Evolutionary conservation across 2,797 vertebrate species (phyloP).

Genomic region (Coendou prehensilis): DNA sequence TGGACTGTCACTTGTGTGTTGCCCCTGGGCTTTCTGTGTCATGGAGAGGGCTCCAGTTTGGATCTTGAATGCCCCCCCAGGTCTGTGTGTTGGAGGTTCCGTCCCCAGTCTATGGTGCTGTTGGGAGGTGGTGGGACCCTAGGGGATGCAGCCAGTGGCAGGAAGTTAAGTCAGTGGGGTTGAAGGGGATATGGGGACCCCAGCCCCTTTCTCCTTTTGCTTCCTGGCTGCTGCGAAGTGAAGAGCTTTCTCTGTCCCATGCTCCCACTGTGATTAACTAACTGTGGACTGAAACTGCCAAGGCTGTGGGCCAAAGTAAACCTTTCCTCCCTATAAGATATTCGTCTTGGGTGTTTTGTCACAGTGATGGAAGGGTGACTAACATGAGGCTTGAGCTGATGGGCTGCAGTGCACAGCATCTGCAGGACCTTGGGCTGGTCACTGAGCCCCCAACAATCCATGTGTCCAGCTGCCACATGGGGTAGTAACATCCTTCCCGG

Average conservation of each 20-base stretch:
- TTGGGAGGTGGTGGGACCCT: neutral
- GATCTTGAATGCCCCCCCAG: neutral
- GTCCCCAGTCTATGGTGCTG: neutral
- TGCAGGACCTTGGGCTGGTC: neutral
- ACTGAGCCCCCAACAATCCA: neutral
- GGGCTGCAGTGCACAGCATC: no score
- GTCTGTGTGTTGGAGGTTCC: neutral
- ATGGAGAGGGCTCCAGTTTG: neutral
- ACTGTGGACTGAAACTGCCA: neutral
- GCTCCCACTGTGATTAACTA: neutral
- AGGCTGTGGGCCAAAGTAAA: neutral
- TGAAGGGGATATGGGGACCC: no score
- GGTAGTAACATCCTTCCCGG: neutral
- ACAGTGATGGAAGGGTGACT: neutral
- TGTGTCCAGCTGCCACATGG: neutral
- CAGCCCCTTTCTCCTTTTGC: neutral
- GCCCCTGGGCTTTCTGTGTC: neutral
- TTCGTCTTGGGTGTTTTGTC: neutral
- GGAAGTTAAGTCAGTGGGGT: neutral
- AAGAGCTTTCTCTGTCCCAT: neutral
- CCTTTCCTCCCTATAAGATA: neutral
- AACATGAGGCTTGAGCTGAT: accelerated
- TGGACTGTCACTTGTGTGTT: neutral
- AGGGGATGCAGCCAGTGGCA: neutral
- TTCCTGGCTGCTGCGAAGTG: neutral